phyloP scores from a whole-genome alignment of 2,797 vertebrate genomes.

The Sternotherus odoratus region DNA sequence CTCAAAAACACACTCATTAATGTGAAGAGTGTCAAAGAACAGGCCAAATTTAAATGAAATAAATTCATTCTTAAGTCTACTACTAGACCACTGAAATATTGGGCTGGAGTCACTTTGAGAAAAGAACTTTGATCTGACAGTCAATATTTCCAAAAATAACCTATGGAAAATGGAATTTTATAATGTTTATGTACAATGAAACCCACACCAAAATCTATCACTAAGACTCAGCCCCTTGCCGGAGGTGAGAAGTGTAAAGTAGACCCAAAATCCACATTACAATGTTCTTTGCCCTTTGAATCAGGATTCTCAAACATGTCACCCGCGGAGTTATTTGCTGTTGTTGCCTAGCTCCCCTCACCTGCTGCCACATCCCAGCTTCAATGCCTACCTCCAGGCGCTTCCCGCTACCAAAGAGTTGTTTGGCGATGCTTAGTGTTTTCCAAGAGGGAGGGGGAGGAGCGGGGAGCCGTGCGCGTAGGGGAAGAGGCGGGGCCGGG shows the following conservation, averaged over 20 bases:
- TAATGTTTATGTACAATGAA: neutral
- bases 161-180: neutral
- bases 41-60: neutral
- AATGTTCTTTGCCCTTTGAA: neutral
- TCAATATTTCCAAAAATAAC: neutral
- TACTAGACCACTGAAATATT: neutral
- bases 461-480: too few species aligned
- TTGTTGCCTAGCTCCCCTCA: too few species aligned
- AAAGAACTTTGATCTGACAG: neutral
- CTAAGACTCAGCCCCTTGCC: neutral
- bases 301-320: too few species aligned
- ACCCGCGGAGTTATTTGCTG: too few species aligned
- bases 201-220: neutral
- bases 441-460: too few species aligned
- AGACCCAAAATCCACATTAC: neutral
- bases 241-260: neutral
- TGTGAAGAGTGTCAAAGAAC: neutral
- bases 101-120: neutral
- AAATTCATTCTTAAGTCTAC: neutral
- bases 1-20: neutral
- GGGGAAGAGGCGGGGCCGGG: too few species aligned
- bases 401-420: too few species aligned
- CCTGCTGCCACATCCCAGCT: too few species aligned
- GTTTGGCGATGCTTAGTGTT: too few species aligned
- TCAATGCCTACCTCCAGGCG: too few species aligned